Conservation (phyloP, 2,113 vertebrate species). For the Eurystomus gularis region DNA sequence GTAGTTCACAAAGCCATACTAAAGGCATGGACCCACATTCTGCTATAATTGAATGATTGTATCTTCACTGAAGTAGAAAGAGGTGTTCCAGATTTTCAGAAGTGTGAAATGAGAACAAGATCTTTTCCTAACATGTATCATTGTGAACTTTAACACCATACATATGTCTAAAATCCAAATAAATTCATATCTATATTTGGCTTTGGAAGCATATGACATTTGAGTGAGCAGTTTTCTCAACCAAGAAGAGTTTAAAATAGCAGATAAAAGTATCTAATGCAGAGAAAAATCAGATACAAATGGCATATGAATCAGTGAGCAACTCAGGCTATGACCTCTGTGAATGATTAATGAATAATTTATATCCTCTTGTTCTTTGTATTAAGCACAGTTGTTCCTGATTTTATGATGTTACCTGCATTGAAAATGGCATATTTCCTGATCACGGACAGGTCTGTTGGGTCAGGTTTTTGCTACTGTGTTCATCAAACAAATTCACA, state of each 20-base stretch:
- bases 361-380: background rate
- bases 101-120: constrained; percentile 47
- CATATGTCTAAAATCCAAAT: constrained; percentile 53
- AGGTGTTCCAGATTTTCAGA: constrained; percentile 48
- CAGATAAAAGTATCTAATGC: constrained; percentile 14
- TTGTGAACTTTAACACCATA: constrained; percentile 57
- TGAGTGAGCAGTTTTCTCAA: constrained; percentile 48
- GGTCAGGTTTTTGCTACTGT: background rate
- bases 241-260: constrained; percentile 53
- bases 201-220: constrained; percentile 53
- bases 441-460: background rate
- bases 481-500: background rate
- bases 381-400: background rate
- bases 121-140: constrained; percentile 37
- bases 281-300: constrained; percentile 39
- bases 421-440: background rate
- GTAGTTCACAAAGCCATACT: background rate
- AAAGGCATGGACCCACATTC: background rate
- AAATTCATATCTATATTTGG: constrained; percentile 51
- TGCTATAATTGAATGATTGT: background rate
- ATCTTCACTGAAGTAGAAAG: constrained; percentile 3
- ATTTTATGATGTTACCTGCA: background rate
- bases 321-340: background rate
- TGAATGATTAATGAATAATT: background rate
- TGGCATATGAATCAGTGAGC: constrained; percentile 1